Percentiles rank a stretch among this genome's conserved stretches.
These are phyloP conservation scores for Chaunax sp. DNA, from an alignment of 2,797 vertebrate genomes.

Conservation along the genomic window DNA sequence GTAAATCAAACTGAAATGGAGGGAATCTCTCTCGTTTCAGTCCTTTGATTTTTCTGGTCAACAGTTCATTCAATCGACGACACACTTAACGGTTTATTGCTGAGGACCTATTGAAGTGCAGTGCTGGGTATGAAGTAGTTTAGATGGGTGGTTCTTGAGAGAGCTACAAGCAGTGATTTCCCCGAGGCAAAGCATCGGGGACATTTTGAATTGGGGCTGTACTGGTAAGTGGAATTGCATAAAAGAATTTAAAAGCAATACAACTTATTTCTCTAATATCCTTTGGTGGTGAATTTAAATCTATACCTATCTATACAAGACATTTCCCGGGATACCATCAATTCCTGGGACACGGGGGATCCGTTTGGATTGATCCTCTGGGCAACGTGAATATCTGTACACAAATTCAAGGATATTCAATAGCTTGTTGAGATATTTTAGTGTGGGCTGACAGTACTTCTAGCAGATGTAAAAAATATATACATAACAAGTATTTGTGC, in stretches of 20 bases:
- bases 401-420: neutral
- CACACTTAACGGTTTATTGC: neutral
- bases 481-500: neutral
- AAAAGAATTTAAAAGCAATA: neutral
- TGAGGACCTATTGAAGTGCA: no score
- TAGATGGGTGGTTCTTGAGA: neutral
- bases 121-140: neutral
- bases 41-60: no score
- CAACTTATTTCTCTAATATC: neutral
- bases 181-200: neutral
- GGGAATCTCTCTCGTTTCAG: no score
- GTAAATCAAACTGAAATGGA: no score
- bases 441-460: neutral
- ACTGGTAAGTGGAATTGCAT: neutral
- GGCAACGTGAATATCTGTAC: neutral
- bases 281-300: neutral
- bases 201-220: neutral
- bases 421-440: neutral
- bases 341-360: neutral
- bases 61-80: neutral
- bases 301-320: neutral
- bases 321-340: neutral
- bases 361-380: neutral
- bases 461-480: conserved; percentile 4
- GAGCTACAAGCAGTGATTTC: neutral